These are phyloP conservation scores for Grammomys surdaster DNA, from an alignment of 2,113 vertebrate genomes.

Conservation along the genomic window DNA sequence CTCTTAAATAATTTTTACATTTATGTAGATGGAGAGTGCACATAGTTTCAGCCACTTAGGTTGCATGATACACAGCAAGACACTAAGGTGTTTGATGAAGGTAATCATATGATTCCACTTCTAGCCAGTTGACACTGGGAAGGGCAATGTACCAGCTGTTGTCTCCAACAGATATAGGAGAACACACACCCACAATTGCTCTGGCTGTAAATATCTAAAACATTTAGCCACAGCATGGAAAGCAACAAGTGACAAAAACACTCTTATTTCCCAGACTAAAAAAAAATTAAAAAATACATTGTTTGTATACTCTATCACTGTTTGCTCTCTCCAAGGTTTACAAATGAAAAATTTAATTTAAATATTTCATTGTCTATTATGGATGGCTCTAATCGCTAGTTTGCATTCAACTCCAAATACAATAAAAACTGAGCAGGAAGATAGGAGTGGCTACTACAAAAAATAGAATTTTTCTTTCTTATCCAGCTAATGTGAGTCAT, in stretches of 20 bases:
- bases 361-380: conserved; percentile 67
- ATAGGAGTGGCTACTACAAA: conserved; percentile 56
- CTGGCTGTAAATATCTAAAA: not conserved
- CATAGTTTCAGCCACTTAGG: not conserved
- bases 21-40: not conserved
- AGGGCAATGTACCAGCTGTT: conserved; percentile 40
- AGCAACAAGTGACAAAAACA: conserved; percentile 61
- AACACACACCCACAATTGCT: not conserved
- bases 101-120: conserved; percentile 15
- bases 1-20: not conserved
- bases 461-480: not conserved
- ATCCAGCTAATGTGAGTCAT: conserved; percentile 28
- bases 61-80: not conserved
- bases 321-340: conserved; percentile 59
- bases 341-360: conserved; percentile 74
- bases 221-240: conserved; percentile 69
- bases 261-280: conserved; percentile 70
- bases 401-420: conserved; percentile 45
- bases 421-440: conserved; percentile 48
- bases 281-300: conserved; percentile 50
- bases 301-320: conserved; percentile 56
- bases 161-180: conserved; percentile 16
- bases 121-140: conserved; percentile 11
- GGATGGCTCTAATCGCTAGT: conserved; percentile 41
- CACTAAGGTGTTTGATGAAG: not conserved